Percentiles rank a stretch among this genome's conserved stretches.
Evolutionary conservation across 1,140 invertebrate genomes (phyloP).

Genomic region (Pentalonia nigronervosa): DNA sequence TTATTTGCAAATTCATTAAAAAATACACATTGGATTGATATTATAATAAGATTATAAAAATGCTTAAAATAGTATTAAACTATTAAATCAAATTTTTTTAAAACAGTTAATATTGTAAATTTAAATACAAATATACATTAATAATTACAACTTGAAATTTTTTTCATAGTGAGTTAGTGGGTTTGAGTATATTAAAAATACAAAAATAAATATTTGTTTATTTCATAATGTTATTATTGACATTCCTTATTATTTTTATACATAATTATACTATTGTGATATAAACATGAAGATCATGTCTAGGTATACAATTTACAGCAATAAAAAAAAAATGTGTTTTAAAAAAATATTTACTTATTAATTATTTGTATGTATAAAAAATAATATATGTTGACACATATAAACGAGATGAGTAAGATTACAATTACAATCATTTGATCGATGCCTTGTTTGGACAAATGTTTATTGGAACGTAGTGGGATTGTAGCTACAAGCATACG

Average conservation of each 20-base stretch:
- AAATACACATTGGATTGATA: not conserved
- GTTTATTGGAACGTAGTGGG: not conserved
- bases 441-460: conserved; percentile 11
- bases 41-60: no score
- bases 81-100: not conserved
- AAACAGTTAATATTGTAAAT: not conserved
- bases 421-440: not conserved
- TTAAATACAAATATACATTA: no score
- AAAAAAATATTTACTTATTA: not conserved
- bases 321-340: no score
- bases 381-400: not conserved
- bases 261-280: not conserved
- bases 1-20: conserved; percentile 16
- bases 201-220: not conserved
- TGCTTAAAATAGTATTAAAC: not conserved
- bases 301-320: no score
- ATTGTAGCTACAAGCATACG: not conserved
- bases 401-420: not conserved
- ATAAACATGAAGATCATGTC: not conserved
- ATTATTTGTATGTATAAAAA: not conserved
- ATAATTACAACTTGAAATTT: no score
- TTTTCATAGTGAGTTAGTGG: no score
- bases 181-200: not conserved
- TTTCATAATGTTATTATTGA: no score
- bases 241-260: not conserved